A percentile compares a stretch with the other conserved stretches of the same genome.
Evolutionary conservation across 2,797 vertebrate genomes (phyloP).

Genomic region (Discoglossus pictus): DNA sequence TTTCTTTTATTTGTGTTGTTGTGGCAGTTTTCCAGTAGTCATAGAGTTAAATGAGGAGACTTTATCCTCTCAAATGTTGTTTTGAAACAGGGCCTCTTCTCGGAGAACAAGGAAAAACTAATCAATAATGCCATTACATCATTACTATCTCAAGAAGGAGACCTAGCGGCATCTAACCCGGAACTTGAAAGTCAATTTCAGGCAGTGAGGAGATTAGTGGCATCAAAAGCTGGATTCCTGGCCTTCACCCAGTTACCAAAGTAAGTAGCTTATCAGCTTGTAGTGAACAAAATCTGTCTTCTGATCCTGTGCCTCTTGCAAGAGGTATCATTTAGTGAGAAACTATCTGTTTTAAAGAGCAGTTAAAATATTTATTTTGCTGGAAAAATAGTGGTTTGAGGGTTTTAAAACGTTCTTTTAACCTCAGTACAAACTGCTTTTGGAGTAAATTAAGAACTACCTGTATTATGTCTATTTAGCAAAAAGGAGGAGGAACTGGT

Average conservation of each 20-base stretch:
- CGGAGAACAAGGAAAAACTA: slow-evolving; percentile 98
- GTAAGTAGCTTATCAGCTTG: slow-evolving; percentile 70
- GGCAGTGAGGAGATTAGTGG: slow-evolving; percentile 92
- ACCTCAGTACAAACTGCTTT: no score
- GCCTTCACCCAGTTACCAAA: slow-evolving; percentile 97
- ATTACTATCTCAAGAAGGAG: slow-evolving; percentile 90
- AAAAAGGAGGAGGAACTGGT: no score
- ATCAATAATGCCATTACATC: slow-evolving; percentile 97
- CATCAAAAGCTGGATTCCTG: slow-evolving; percentile 97
- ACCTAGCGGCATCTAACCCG: slow-evolving; percentile 80
- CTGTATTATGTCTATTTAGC: no score
- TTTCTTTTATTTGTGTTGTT: no score
- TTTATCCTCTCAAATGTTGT: slow-evolving; percentile 45
- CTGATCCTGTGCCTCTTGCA: neutral
- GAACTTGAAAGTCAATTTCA: slow-evolving; percentile 98
- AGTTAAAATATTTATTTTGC: no score
- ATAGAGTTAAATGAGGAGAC: no score
- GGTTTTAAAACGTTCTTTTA: no score
- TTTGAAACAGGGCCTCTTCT: slow-evolving; percentile 87
- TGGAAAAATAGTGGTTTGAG: no score
- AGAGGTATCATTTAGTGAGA: neutral
- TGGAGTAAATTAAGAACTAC: no score
- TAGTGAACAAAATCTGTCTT: neutral
- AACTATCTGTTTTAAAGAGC: no score
- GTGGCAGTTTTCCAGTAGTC: no score